Evolutionary conservation across 2,797 vertebrate species (phyloP).

Genomic region (Chelon auratus): DNA sequence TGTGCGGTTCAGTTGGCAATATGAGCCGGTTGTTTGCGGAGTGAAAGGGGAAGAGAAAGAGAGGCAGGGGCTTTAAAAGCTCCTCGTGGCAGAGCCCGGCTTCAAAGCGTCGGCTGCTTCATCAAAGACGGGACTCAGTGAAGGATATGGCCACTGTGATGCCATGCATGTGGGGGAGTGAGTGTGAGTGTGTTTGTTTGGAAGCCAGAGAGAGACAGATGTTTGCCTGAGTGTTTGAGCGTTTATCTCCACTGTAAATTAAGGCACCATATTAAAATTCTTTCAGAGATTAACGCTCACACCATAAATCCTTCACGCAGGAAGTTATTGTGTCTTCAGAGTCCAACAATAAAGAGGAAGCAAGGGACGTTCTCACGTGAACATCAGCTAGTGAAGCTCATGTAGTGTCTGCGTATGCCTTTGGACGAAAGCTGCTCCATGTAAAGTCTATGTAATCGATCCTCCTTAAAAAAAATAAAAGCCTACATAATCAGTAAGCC

Average conservation of each 20-base stretch:
- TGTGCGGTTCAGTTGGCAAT: constrained; percentile 50
- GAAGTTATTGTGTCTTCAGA: constrained; percentile 11
- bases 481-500: constrained; percentile 45
- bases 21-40: constrained; percentile 53
- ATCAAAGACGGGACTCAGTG: constrained; percentile 64
- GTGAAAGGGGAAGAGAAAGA: constrained; percentile 18
- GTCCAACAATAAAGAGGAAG: constrained; percentile 15
- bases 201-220: constrained; percentile 32
- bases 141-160: constrained; percentile 51
- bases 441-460: constrained; percentile 64
- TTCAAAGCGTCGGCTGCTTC: constrained; percentile 67
- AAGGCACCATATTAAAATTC: constrained; percentile 11
- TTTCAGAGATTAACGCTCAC: constrained; percentile 28
- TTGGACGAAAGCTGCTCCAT: constrained; percentile 33
- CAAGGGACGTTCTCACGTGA: background rate
- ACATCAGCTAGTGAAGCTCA: constrained; percentile 6
- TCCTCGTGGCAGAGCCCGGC: constrained; percentile 60
- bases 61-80: constrained; percentile 49
- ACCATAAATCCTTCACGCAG: constrained; percentile 20
- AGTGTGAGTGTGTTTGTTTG: background rate
- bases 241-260: constrained; percentile 41
- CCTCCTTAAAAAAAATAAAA: constrained; percentile 44
- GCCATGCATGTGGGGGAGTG: constrained; percentile 39
- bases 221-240: constrained; percentile 28
- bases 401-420: constrained; percentile 24